phyloP scores from a whole-genome alignment of 2,113 vertebrate species.

The Regulus satrapa region DNA sequence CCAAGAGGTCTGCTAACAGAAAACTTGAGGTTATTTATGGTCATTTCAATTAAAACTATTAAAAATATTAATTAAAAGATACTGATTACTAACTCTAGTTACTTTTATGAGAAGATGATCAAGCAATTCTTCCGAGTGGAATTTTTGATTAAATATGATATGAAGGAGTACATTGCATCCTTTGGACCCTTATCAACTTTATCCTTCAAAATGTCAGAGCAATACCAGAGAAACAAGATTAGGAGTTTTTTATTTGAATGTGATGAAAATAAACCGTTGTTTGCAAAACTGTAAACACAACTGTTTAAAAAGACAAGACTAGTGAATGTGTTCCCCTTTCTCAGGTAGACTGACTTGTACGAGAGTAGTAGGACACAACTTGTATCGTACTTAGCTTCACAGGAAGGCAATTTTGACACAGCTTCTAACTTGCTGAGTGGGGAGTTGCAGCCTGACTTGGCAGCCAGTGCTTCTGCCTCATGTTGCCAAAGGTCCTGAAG shows the following conservation, averaged over 20 bases:
- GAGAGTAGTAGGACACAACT: neutral
- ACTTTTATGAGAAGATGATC: neutral
- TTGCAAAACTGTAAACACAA: neutral
- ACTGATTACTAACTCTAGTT: neutral
- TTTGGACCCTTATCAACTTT: neutral
- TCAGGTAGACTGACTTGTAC: neutral
- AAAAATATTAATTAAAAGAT: neutral
- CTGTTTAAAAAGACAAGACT: neutral
- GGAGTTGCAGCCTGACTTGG: neutral
- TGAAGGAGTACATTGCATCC: neutral
- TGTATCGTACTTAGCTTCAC: neutral
- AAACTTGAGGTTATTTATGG: neutral
- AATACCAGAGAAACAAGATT: neutral
- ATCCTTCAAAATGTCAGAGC: neutral
- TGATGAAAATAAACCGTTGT: neutral
- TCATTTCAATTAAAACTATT: neutral
- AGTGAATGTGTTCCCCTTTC: neutral
- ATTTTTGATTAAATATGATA: neutral
- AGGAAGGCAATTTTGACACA: neutral
- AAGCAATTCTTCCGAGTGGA: neutral
- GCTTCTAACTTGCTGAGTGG: neutral
- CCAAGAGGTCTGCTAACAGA: neutral
- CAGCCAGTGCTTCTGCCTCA: neutral
- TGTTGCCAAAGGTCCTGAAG: neutral
- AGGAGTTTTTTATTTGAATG: neutral